Base-by-base conservation (phyloP, 2,888 invertebrate genomes). In the Microplitis manilae region DNA sequence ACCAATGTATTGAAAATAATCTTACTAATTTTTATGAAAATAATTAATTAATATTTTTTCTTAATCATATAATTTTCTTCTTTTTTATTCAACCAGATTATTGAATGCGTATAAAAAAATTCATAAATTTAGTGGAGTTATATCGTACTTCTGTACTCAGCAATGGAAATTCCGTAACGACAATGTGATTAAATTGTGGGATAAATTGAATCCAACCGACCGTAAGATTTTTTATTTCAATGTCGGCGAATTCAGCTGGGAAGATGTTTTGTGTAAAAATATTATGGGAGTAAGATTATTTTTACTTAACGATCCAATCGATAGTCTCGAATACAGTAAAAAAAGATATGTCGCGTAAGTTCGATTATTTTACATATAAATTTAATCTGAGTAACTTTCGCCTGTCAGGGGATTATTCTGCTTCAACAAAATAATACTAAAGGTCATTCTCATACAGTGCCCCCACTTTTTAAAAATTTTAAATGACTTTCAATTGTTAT, bases 91-190 rank as follows among this genome's bases (percentile, higher is more conserved):
- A 68, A 8, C 1, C 90, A 96, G 96, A 85, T 92, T 95, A 90
- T 89, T 95, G 64, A 92, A 93, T 81, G 91, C 94, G 0, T 96
- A 96, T 89, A 91, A 91, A 77, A 94, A 94, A 87, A 93, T 97
- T 76, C 94, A 95, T 88, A 93, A 93, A 82, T 92, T 96, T 72
- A 92, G 94, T 73, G 91, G 92, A 61, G 94, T 94, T 0, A 91
- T 96, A 76, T 93, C 94, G 80, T 96, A 95, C 89, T 97, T 97
- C 90, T 94, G 94, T 2, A 93, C 92, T 8, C 93, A 93, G 79
- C 93, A 95, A 81, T 97, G 96, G 96, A 90, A 90, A 67, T 95
- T 95, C 86, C 89, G 90, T 1, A 94, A 94, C 80, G 89, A 90
- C 7, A 93, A 93, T 75, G 93, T 94, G 0, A 85, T 92, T 15